Conservation (phyloP, 35 echinoderm and acorn worm species). For the Amphiura filiformis region DNA sequence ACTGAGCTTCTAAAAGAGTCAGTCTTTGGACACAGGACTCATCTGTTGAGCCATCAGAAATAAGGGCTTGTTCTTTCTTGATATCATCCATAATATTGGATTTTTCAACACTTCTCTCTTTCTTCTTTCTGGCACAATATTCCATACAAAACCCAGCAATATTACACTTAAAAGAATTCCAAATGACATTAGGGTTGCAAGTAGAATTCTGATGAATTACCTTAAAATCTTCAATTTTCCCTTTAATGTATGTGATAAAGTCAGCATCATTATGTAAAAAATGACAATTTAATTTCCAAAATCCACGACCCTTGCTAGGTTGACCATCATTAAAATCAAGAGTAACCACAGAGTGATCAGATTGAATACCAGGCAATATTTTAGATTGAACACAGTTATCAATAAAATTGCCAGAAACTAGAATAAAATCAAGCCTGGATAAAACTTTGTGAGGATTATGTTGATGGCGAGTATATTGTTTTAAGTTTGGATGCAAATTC, state of each 20-base stretch:
- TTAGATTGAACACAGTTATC: slow-evolving; percentile 30
- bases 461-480: no score
- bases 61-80: background rate
- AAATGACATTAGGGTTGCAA: background rate
- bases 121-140: background rate
- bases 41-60: no score
- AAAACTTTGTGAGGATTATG: no score
- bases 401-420: slow-evolving; percentile 13
- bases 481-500: no score
- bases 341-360: slow-evolving; percentile 22
- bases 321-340: slow-evolving; percentile 17
- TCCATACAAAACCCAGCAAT: background rate
- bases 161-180: background rate
- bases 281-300: background rate
- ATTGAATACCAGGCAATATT: slow-evolving; percentile 33
- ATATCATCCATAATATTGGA: background rate
- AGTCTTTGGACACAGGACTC: no score
- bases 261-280: background rate
- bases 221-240: background rate
- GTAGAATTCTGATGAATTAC: background rate
- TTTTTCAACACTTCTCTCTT: background rate
- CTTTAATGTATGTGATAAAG: background rate
- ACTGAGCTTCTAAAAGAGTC: no score
- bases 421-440: slow-evolving; percentile 17
- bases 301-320: background rate